Percentiles rank a stretch among this genome's conserved stretches.
Conservation (phyloP, 2,888 invertebrate genomes). For the Tethea ocularis region DNA sequence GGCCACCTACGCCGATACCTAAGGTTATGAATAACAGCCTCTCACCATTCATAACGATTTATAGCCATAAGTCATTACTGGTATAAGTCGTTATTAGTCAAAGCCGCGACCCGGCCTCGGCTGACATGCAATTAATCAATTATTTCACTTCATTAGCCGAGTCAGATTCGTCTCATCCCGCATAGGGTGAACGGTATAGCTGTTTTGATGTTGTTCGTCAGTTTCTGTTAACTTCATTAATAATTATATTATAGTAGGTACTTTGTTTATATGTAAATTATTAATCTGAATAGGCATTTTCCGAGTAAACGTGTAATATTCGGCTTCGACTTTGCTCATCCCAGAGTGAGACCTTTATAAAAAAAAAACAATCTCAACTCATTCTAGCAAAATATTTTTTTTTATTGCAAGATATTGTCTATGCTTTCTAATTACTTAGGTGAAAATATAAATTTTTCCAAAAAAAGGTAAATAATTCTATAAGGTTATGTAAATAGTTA, state of each 20-base stretch:
- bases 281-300: too few species aligned
- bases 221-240: not conserved
- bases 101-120: constrained; percentile 33
- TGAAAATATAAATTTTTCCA: too few species aligned
- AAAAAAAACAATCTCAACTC: too few species aligned
- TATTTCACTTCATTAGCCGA: constrained; percentile 67
- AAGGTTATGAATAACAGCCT: not conserved
- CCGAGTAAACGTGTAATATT: too few species aligned
- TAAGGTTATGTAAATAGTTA: not conserved
- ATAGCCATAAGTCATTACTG: constrained; percentile 36
- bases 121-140: constrained; percentile 71
- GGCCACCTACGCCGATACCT: not conserved
- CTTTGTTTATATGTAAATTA: too few species aligned
- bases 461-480: too few species aligned
- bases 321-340: too few species aligned
- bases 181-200: constrained; percentile 17
- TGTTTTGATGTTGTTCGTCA: constrained; percentile 9
- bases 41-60: constrained; percentile 25
- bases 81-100: constrained; percentile 51
- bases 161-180: constrained; percentile 37
- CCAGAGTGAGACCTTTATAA: too few species aligned
- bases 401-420: too few species aligned
- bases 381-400: too few species aligned
- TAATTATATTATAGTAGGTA: not conserved
- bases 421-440: too few species aligned